A percentile compares a stretch with the other conserved stretches of the same genome.
phyloP scores from a whole-genome alignment of 2,888 invertebrate species.

The Polymixis lichenea region DNA sequence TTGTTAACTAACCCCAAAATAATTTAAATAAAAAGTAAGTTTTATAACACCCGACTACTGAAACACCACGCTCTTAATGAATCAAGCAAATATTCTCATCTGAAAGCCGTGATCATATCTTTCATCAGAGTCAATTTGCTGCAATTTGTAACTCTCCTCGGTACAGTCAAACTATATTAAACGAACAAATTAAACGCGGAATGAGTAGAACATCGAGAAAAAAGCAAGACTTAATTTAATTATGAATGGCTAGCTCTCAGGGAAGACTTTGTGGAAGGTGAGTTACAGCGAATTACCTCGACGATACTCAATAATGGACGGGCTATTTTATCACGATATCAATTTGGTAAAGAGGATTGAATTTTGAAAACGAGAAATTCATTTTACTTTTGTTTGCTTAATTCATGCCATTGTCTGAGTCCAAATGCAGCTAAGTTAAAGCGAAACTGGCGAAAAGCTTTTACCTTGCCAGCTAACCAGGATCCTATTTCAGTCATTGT shows the following conservation, averaged over 20 bases:
- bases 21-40: no score
- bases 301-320: slow-evolving; percentile 67
- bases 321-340: slow-evolving; percentile 64
- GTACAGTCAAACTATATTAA: slow-evolving; percentile 45
- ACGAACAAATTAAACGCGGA: slow-evolving; percentile 59
- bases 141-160: slow-evolving; percentile 4
- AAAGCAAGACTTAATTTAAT: slow-evolving; percentile 63
- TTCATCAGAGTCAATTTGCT: slow-evolving; percentile 15
- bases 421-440: neutral
- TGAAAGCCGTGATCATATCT: neutral
- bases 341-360: slow-evolving; percentile 65
- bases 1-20: no score
- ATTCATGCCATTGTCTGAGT: slow-evolving; percentile 7
- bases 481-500: neutral
- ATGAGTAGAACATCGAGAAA: slow-evolving; percentile 57
- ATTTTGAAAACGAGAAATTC: slow-evolving; percentile 46
- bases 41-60: no score
- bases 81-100: no score
- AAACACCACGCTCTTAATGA: no score
- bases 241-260: slow-evolving; percentile 64
- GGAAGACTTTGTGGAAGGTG: slow-evolving; percentile 65
- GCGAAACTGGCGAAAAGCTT: neutral
- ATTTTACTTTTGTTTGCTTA: slow-evolving; percentile 30
- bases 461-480: neutral
- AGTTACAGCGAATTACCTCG: slow-evolving; percentile 70